Base-by-base conservation (phyloP, 2,797 vertebrate genomes). In the Helarctos malayanus region DNA sequence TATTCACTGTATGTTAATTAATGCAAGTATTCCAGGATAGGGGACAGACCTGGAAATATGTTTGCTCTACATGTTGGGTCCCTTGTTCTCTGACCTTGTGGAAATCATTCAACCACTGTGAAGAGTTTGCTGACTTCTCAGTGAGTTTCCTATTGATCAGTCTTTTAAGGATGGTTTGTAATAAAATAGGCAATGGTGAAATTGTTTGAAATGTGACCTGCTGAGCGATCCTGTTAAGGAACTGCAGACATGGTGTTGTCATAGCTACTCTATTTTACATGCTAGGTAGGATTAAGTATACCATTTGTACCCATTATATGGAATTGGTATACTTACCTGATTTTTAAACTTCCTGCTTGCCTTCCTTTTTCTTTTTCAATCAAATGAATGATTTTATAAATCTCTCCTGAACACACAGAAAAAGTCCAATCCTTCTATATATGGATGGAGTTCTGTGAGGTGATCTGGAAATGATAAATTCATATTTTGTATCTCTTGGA, bases 161-260 rank as follows among this genome's bases (percentile, higher is more conserved):
- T 73, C 52, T 91, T 92, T 59, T 71, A 89, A 79, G 35, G 41
- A 52, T 83, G 25, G 13, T 87, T 97, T 92, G 27, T 90, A 91
- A 90, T 94, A 84, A 73, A 96, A 41, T 57, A 76, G 49, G 59
- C 65, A 75, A 5, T 57, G 18, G 32, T 80, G 32, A 92, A 95
- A 69, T 92, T 79, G 41, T 97, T 97, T 92, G 65, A 82, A 89
- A 76, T 52, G 16, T 45, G 45, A 41, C 12, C 52, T 89, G 19
- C 75, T 82, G 4, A 89, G 41, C 80, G 76, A 47, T 76, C n/a
- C 45, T 49, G 16, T n/a, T 86, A 47, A 84, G 27, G 73, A 90
- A 85, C 85, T 81, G 13, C 29, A 65, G 38, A 69, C 2, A 10
- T n/a, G 49, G 10, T 75, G 27, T 25, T 96, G 11, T 76, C 21